Base-by-base conservation (phyloP, 2,888 invertebrate genomes). In the Drosophila anomalata region DNA sequence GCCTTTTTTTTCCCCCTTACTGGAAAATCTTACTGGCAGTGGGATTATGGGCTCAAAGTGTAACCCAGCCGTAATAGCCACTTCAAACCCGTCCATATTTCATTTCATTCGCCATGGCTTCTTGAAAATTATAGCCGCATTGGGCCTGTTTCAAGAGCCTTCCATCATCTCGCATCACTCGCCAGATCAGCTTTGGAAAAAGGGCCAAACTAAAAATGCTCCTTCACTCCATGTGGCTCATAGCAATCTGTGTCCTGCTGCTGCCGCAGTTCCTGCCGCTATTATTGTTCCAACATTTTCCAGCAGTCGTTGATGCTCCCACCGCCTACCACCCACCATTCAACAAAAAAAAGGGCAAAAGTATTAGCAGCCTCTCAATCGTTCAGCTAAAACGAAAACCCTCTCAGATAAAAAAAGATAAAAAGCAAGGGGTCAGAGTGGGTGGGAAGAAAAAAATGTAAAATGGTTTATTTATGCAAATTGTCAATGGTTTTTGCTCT, bases 391-490 rank as follows among this genome's bases (percentile, higher is more conserved):
- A 47, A 39, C 24, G n/a, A 52, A 29, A 50, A 59, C 3, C 20
- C 31, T 2, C 48, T 14, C 22, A n/a, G 7, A 14, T 36, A 50
- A 42, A 56, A 51, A 62, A 50, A 12, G 17, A 26, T 17, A 54
- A 55, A 31, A 65, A 33, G 55, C 53, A 74, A 60, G 57, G 63
- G 65, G 58, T 61, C 63, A 54, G 51, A 42, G 41, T n/a, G 17
- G 55, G 20, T 8, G 9, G 31, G 26, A 11, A 20, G 48, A 24
- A 24, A 55, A 54, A 59, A 54, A 52, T 53, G 17, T 31, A 26
- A 65, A 77, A 77, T 73, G 56, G 57, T 63, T 73, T 73, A 53
- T 59, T 63, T 72, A 72, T 79, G 75, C 71, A 70, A 73, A 73
- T 78, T 54, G 53, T 54, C 54, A 44, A 46, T 52, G 47, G 39